These are phyloP conservation scores for Pterostichus niger DNA, from an alignment of 2,888 invertebrate species.

Conservation along the genomic window DNA sequence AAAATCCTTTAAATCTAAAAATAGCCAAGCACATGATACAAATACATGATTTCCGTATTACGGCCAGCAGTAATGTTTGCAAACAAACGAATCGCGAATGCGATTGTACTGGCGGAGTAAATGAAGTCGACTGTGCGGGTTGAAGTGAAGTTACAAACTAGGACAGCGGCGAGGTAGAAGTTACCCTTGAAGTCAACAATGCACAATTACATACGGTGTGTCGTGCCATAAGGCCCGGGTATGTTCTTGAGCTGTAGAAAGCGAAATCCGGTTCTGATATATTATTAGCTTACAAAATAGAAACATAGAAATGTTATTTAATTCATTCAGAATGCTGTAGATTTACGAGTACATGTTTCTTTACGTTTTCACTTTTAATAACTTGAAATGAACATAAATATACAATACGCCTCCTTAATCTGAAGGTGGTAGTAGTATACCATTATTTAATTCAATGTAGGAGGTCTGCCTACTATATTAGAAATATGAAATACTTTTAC, in stretches of 20 bases:
- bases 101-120: slow-evolving; percentile 1
- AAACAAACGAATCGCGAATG: slow-evolving; percentile 4
- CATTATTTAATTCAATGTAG: neutral
- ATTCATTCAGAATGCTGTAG: neutral
- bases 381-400: neutral
- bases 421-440: neutral
- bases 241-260: neutral
- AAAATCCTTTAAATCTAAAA: slow-evolving; percentile 20
- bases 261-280: slow-evolving; percentile 13
- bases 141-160: neutral
- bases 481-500: neutral
- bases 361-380: neutral
- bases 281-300: neutral
- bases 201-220: neutral
- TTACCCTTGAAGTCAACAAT: slow-evolving; percentile 49
- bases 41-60: slow-evolving; percentile 28
- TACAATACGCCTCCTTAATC: neutral
- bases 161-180: slow-evolving; percentile 28
- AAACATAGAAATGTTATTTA: neutral
- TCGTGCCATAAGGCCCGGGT: neutral
- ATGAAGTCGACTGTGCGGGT: neutral
- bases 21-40: slow-evolving; percentile 3
- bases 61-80: slow-evolving; percentile 18
- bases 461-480: neutral
- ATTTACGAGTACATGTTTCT: neutral